A percentile compares a stretch with the other conserved stretches of the same genome.
These are phyloP conservation scores for Polypedilum pembai DNA, from an alignment of 1,140 invertebrate species.

Conservation along the genomic window DNA sequence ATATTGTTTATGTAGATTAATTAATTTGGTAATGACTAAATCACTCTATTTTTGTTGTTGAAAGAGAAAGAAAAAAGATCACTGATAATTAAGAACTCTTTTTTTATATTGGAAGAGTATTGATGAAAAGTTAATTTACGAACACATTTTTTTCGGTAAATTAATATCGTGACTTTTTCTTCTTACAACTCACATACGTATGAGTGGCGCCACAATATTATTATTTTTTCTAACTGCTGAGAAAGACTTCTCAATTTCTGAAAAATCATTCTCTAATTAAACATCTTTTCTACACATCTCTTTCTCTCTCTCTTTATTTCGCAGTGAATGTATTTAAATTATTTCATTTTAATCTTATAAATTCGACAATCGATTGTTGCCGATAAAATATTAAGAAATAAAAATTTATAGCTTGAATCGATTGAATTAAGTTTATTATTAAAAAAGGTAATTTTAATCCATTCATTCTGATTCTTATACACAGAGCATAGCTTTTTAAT, in stretches of 20 bases:
- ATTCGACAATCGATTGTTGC: neutral
- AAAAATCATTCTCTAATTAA: conserved; percentile 14
- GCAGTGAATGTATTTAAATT: neutral
- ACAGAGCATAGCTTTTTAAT: neutral
- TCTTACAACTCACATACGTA: too few relatives aligned
- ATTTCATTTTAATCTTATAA: conserved; percentile 1
- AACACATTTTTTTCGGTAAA: too few relatives aligned
- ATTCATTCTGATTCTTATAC: too few relatives aligned
- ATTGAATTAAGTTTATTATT: neutral
- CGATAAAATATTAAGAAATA: neutral
- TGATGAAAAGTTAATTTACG: too few relatives aligned
- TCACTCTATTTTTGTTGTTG: too few relatives aligned
- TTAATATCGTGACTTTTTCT: too few relatives aligned
- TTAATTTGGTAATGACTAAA: conserved; percentile 2
- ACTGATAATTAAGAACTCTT: too few relatives aligned
- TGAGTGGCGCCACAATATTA: neutral
- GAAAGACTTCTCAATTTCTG: neutral
- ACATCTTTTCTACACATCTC: neutral
- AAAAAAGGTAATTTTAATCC: neutral
- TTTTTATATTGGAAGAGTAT: too few relatives aligned
- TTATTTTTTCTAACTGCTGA: neutral
- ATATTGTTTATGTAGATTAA: neutral
- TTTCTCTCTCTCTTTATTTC: too few relatives aligned
- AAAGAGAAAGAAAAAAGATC: too few relatives aligned
- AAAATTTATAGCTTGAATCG: neutral